phyloP scores from a whole-genome alignment of 64 coral and sea anemone species.

The Dendrophyllia cribrosa region DNA sequence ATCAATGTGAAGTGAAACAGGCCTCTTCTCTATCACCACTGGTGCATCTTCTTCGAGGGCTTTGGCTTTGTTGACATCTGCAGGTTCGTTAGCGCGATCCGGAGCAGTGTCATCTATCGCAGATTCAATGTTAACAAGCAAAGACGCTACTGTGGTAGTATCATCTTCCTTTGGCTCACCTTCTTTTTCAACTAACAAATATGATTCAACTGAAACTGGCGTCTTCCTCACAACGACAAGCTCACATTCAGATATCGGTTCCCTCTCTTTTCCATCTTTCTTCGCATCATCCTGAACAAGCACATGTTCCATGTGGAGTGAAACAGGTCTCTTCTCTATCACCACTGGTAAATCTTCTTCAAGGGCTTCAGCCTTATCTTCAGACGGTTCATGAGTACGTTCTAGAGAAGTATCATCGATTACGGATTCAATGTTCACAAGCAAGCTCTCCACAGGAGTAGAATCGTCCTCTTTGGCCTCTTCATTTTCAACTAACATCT shows the following conservation, averaged over 20 bases:
- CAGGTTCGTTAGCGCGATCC: neutral
- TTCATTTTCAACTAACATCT: no score
- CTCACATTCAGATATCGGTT: neutral
- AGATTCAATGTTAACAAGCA: neutral
- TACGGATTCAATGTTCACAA: no score
- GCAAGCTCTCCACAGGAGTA: no score
- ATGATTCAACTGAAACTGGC: neutral
- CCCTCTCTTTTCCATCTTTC: neutral
- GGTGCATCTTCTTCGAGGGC: neutral
- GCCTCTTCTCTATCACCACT: neutral
- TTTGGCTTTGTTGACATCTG: neutral
- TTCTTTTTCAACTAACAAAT: neutral
- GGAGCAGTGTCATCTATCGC: neutral
- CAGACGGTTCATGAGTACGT: no score
- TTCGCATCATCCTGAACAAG: neutral
- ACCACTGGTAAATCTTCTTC: neutral
- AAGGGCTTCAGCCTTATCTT: neutral
- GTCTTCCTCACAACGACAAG: neutral
- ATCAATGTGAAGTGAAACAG: neutral
- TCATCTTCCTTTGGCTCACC: neutral
- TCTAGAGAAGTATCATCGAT: no score
- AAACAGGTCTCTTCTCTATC: constrained; percentile 2
- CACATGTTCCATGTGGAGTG: constrained; percentile 7
- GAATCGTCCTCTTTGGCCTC: no score
- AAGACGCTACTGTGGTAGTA: neutral